Evolutionary conservation across 2,113 vertebrate genomes (phyloP), one percentile per base, ranked within the genome.

Genomic region (Myrmecobius fasciatus): DNA sequence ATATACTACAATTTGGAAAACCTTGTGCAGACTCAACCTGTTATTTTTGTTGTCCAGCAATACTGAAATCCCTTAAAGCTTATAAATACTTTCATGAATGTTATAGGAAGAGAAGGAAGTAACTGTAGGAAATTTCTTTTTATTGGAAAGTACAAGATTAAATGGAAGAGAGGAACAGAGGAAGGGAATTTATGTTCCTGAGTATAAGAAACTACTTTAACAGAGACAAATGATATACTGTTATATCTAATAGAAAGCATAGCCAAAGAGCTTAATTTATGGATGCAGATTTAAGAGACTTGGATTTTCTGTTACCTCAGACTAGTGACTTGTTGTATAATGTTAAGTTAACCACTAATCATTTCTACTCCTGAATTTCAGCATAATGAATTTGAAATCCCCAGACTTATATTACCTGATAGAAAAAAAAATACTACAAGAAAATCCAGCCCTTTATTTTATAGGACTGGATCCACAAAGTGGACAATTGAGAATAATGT

Each of bases 221-320:
- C 91, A 26, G 67, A 95, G 11, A 91, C 83, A 93, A 90, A 94
- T 83, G 52, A 54, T 53, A 67, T 0, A 67, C 5, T 54, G 8
- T 91, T 94, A 93, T 89, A 67, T 83, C 28, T 53, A 93, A 95
- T 31, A 89, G 67, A 95, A 94, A 91, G 8, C 75, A 7, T 25
- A 96, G 90, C 60, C 8, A 25, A 48, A 53, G n/a, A 93, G 93
- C 88, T 93, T 94, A 94, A 93, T 53, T 90, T 93, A 6, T 51
- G n/a, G 60, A 49, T 22, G 67, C 24, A 2, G 89, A 94, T 8
- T 93, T 91, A 31, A 47, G 48, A 92, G 60, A 91, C 28, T 8
- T 83, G 90, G 3, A 26, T 97, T 47, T 92, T 83, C 0, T 91
- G 28, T 49, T 11, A 46, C 67, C 2, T 93, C 43, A 49, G 14